Percentiles rank a stretch among this genome's conserved stretches.
phyloP scores from a whole-genome alignment of 2,888 invertebrate species.

The Athrips mouffetella region DNA sequence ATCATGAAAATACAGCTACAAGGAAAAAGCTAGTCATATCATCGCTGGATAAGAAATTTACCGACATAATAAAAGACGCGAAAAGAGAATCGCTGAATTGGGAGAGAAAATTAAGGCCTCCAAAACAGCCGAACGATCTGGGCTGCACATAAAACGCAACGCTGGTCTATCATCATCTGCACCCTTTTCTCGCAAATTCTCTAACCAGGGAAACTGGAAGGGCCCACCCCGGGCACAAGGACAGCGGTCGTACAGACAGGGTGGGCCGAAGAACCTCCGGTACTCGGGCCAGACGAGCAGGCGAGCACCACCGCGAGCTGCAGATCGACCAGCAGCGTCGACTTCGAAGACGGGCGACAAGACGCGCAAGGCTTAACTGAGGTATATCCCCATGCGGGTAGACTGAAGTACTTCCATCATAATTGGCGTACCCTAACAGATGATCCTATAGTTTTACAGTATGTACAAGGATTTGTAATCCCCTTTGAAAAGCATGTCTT shows the following conservation, averaged over 20 bases:
- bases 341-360: conserved; percentile 1
- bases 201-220: conserved; percentile 21
- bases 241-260: conserved; percentile 12
- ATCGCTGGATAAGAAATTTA: conserved; percentile 20
- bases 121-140: conserved; percentile 19
- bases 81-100: conserved; percentile 17
- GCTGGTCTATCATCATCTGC: too few relatives aligned
- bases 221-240: conserved; percentile 20
- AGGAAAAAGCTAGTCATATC: conserved; percentile 18
- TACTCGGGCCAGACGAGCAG: neutral
- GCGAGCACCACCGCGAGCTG: neutral
- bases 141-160: conserved; percentile 18
- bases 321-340: neutral
- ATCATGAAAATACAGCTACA: conserved; percentile 13
- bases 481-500: neutral
- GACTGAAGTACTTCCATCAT: conserved; percentile 9
- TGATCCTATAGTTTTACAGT: conserved; percentile 8
- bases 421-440: conserved; percentile 2
- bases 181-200: neutral
- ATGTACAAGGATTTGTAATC: conserved; percentile 2
- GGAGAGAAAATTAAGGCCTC: conserved; percentile 20
- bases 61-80: conserved; percentile 11
- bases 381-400: conserved; percentile 14
- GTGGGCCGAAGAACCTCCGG: conserved; percentile 16
- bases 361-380: neutral